Conservation (phyloP, 2,888 invertebrate genomes). For the Tricholauxania praeusta region DNA sequence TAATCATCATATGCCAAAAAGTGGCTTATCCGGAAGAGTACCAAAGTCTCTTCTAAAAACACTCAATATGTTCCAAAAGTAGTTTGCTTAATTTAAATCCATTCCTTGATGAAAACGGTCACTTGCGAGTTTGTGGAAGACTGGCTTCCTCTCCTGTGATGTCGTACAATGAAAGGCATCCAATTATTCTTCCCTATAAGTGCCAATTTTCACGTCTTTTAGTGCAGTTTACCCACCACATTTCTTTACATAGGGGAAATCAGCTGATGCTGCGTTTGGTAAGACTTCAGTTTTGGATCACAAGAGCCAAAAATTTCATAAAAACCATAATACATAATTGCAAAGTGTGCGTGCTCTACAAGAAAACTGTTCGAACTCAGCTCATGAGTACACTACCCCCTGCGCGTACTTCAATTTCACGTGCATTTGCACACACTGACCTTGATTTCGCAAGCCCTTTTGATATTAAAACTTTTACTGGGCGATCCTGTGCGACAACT, state of each 20-base stretch:
- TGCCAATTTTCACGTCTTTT: too few species aligned
- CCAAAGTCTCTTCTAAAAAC: not conserved
- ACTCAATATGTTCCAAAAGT: not conserved
- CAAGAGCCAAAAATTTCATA: too few species aligned
- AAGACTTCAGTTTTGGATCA: too few species aligned
- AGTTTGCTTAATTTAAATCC: not conserved
- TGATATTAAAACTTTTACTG: slow-evolving; percentile 27
- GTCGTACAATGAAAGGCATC: slow-evolving; percentile 29
- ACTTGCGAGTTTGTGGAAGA: not conserved
- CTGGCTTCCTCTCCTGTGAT: slow-evolving; percentile 10
- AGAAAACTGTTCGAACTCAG: slow-evolving; percentile 18
- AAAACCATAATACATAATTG: slow-evolving; percentile 4
- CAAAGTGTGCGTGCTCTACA: not conserved
- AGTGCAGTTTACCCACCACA: too few species aligned
- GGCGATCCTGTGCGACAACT: slow-evolving; percentile 20
- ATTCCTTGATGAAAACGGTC: not conserved
- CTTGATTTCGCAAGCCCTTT: slow-evolving; percentile 37
- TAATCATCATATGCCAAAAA: too few species aligned
- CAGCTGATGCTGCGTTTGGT: slow-evolving; percentile 1
- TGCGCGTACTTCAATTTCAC: not conserved
- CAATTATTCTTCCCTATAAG: slow-evolving; percentile 25
- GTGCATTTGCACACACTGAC: slow-evolving; percentile 19
- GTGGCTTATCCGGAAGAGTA: too few species aligned
- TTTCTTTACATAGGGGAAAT: slow-evolving; percentile 1
- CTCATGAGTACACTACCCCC: slow-evolving; percentile 33